Evolutionary conservation across 1,140 invertebrate species (phyloP).

Genomic region (Artemia franciscana): DNA sequence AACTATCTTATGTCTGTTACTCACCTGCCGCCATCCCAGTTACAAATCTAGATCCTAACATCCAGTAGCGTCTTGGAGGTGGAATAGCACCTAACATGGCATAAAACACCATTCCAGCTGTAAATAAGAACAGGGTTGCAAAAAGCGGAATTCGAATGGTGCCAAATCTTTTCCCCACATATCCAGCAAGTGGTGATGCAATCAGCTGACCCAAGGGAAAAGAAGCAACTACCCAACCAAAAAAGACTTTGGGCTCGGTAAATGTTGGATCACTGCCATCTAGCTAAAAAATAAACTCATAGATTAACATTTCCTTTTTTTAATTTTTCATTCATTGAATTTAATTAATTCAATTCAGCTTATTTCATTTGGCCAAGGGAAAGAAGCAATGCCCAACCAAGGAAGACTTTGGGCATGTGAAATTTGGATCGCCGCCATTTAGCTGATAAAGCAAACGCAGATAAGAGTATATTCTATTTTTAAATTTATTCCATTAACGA

Average conservation of each 20-base stretch:
- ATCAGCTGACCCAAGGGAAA: slow-evolving; percentile 71
- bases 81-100: slow-evolving; percentile 43
- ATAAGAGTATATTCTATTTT: no score
- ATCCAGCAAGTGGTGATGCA: slow-evolving; percentile 61
- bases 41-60: slow-evolving; percentile 48
- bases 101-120: slow-evolving; percentile 48
- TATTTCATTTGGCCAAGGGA: slow-evolving; percentile 65
- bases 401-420: slow-evolving; percentile 36
- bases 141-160: slow-evolving; percentile 44
- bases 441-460: not conserved
- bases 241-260: slow-evolving; percentile 37
- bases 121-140: slow-evolving; percentile 42
- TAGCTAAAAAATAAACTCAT: not conserved
- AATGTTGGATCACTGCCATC: not conserved
- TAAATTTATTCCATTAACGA: no score
- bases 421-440: not conserved
- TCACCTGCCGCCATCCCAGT: slow-evolving; percentile 67
- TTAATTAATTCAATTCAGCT: no score
- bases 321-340: no score
- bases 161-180: slow-evolving; percentile 50
- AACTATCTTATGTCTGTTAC: no score
- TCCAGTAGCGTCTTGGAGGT: slow-evolving; percentile 33
- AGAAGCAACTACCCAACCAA: slow-evolving; percentile 60
- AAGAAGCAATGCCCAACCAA: slow-evolving; percentile 65
- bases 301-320: no score